A percentile compares a stretch with the other conserved stretches of the same genome.
phyloP scores from a whole-genome alignment of 2,113 vertebrate genomes.

The Colossoma macropomum region DNA sequence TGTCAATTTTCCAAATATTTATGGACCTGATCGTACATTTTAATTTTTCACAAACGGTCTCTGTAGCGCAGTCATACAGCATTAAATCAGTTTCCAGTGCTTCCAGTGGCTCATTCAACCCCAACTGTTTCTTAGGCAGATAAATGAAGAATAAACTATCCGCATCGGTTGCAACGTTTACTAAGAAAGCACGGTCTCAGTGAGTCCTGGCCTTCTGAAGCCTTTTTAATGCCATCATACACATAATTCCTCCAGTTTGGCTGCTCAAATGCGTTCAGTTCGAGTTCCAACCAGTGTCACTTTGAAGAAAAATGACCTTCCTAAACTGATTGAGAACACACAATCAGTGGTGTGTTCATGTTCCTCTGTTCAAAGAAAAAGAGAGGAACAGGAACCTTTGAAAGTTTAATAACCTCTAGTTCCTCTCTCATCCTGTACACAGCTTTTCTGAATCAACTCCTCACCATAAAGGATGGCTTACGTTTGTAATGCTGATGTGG shows the following conservation, averaged over 20 bases:
- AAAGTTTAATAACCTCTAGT: constrained; percentile 31
- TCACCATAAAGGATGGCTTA: constrained; percentile 16
- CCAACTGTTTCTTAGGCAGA: no score
- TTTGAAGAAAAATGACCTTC: constrained; percentile 33
- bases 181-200: neutral
- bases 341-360: constrained; percentile 40
- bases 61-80: no score
- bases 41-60: no score
- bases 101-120: no score
- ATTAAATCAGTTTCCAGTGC: no score
- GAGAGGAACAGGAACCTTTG: constrained; percentile 31
- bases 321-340: constrained; percentile 50
- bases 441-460: constrained; percentile 47
- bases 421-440: constrained; percentile 4
- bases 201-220: constrained; percentile 1
- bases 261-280: constrained; percentile 27
- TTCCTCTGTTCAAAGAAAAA: neutral
- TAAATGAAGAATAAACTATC: no score
- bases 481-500: constrained; percentile 32
- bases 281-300: constrained; percentile 7
- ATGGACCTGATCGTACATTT: no score
- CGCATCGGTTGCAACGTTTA: no score
- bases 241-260: neutral
- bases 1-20: no score
- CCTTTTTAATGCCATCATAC: constrained; percentile 7